Percentiles rank a stretch among this genome's conserved stretches.
phyloP scores from a whole-genome alignment of 2,888 invertebrate species.

The Thysanoteuthis rhombus region DNA sequence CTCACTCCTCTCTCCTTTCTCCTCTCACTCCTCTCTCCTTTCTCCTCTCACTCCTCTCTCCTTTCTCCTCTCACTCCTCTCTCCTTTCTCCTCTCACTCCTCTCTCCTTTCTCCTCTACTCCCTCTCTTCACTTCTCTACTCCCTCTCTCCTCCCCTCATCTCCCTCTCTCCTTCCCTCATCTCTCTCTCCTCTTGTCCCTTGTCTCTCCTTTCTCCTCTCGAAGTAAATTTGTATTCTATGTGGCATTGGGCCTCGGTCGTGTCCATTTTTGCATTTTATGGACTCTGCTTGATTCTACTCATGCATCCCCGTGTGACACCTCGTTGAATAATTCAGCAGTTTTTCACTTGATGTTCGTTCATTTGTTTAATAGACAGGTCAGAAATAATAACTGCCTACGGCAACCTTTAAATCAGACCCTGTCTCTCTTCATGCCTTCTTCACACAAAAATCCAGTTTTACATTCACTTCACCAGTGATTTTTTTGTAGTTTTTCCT shows the following conservation, averaged over 20 bases:
- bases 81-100: fast-evolving
- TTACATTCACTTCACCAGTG: not conserved
- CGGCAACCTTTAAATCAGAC: not conserved
- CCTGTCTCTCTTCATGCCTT: not conserved
- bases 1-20: too few relatives aligned
- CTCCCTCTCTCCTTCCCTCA: not conserved
- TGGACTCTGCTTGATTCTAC: not conserved
- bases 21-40: fast-evolving
- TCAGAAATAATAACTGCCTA: not conserved
- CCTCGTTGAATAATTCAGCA: not conserved
- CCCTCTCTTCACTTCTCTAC: too few relatives aligned
- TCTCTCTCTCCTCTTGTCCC: not conserved
- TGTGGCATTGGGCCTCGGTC: not conserved
- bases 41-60: fast-evolving
- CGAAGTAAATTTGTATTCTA: not conserved
- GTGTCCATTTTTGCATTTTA: not conserved
- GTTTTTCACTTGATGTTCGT: not conserved
- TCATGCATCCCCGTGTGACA: not conserved
- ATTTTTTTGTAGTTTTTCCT: not conserved
- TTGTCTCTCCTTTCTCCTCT: not conserved
- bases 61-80: not conserved
- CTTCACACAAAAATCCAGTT: not conserved
- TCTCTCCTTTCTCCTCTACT: not conserved
- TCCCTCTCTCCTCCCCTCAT: not conserved
- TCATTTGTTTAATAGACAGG: constrained; percentile 12